Percentiles rank a stretch among this genome's conserved stretches.
Conservation (phyloP, 2,888 invertebrate genomes). For the Mimas tiliae region DNA sequence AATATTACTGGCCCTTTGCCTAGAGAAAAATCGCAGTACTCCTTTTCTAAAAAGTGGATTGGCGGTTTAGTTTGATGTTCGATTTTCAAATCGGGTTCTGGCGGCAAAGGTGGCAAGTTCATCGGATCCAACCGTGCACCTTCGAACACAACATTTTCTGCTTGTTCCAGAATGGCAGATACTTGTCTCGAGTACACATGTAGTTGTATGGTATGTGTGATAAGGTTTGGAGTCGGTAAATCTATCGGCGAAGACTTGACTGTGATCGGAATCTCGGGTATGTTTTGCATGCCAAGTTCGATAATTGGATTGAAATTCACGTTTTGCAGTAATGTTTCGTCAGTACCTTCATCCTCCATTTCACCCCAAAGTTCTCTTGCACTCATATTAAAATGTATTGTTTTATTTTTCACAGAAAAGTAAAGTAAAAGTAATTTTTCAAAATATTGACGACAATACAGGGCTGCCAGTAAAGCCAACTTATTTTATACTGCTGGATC, state of each 20-base stretch:
- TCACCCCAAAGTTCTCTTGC: slow-evolving; percentile 73
- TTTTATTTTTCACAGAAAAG: neutral
- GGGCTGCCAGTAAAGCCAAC: no score
- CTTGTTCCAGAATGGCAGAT: slow-evolving; percentile 65
- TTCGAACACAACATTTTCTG: slow-evolving; percentile 67
- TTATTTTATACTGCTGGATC: no score
- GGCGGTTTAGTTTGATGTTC: slow-evolving; percentile 68
- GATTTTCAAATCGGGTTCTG: slow-evolving; percentile 60
- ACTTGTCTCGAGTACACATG: slow-evolving; percentile 70
- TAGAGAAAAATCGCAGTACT: slow-evolving; percentile 75
- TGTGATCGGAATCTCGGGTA: slow-evolving; percentile 77
- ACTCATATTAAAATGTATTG: slow-evolving; percentile 47
- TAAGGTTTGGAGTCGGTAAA: slow-evolving; percentile 72
- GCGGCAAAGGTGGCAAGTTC: slow-evolving; percentile 65
- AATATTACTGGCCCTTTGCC: slow-evolving; percentile 72
- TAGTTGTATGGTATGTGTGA: slow-evolving; percentile 76
- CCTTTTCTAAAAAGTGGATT: slow-evolving; percentile 71
- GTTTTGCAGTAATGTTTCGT: slow-evolving; percentile 67
- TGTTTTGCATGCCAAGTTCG: slow-evolving; percentile 80
- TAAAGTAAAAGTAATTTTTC: neutral
- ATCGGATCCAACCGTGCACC: slow-evolving; percentile 62
- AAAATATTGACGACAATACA: neutral
- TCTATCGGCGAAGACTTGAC: slow-evolving; percentile 78
- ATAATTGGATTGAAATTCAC: slow-evolving; percentile 81
- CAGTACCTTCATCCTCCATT: slow-evolving; percentile 65